These are phyloP conservation scores for Scytalopus superciliaris DNA, from an alignment of 2,113 vertebrate species.

Conservation along the genomic window DNA sequence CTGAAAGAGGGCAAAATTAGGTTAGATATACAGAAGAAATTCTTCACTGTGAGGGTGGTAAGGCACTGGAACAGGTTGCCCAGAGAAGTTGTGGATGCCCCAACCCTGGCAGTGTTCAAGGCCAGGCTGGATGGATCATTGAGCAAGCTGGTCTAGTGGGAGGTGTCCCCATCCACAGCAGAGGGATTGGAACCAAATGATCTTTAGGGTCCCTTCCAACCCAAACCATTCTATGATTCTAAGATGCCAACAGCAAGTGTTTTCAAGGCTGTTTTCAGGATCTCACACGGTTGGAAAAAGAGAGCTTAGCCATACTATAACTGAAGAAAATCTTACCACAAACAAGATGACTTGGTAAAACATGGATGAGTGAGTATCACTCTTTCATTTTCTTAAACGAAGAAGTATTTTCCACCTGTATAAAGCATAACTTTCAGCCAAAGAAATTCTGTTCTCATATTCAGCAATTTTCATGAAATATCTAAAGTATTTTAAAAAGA, in stretches of 20 bases:
- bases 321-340: neutral
- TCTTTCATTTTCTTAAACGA: neutral
- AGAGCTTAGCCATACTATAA: neutral
- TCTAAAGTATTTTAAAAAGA: neutral
- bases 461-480: slow-evolving; percentile 3
- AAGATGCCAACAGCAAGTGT: neutral
- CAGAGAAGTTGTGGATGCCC: neutral
- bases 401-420: neutral
- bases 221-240: neutral
- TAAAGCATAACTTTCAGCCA: neutral
- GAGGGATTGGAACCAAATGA: neutral
- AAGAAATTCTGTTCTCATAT: neutral
- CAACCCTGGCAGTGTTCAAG: neutral
- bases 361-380: neutral
- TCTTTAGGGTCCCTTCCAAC: neutral
- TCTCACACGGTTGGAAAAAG: neutral
- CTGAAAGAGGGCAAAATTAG: neutral
- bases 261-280: neutral
- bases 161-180: neutral
- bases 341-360: neutral
- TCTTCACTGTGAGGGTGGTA: neutral
- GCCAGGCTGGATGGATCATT: neutral
- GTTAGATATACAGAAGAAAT: neutral
- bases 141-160: neutral
- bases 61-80: no score